A percentile compares a stretch with the other conserved stretches of the same genome.
phyloP scores from a whole-genome alignment of 2,888 invertebrate genomes.

The Seira ritae region DNA sequence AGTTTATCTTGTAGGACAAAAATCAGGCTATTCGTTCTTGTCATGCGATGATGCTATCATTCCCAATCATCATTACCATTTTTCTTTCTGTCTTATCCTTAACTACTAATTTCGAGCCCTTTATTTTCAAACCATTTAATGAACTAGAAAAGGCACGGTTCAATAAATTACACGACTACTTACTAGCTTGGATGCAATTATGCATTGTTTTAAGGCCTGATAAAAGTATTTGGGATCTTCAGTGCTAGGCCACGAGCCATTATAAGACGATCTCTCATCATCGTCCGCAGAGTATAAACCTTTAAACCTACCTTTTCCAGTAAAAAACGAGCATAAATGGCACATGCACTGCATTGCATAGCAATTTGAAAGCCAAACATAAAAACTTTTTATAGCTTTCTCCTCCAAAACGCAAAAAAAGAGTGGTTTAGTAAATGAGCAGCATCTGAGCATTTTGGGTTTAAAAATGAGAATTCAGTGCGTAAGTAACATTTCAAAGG shows the following conservation, averaged over 20 bases:
- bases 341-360: too few relatives aligned
- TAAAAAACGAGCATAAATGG: too few relatives aligned
- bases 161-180: too few relatives aligned
- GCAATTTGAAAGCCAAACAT: too few relatives aligned
- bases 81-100: conserved; percentile 8
- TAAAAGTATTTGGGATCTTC: neutral
- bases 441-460: too few relatives aligned
- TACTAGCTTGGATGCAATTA: neutral
- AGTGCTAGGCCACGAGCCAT: neutral
- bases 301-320: too few relatives aligned
- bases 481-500: too few relatives aligned
- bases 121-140: neutral
- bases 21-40: neutral
- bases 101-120: neutral
- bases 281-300: neutral
- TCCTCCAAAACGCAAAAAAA: too few relatives aligned
- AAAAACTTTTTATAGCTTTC: too few relatives aligned
- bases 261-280: neutral
- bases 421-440: too few relatives aligned
- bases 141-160: neutral
- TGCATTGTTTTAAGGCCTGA: neutral
- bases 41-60: neutral
- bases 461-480: too few relatives aligned
- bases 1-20: too few relatives aligned
- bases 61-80: neutral